These are phyloP conservation scores for Acanthisitta chloris DNA, from an alignment of 2,113 vertebrate genomes.

Conservation along the genomic window DNA sequence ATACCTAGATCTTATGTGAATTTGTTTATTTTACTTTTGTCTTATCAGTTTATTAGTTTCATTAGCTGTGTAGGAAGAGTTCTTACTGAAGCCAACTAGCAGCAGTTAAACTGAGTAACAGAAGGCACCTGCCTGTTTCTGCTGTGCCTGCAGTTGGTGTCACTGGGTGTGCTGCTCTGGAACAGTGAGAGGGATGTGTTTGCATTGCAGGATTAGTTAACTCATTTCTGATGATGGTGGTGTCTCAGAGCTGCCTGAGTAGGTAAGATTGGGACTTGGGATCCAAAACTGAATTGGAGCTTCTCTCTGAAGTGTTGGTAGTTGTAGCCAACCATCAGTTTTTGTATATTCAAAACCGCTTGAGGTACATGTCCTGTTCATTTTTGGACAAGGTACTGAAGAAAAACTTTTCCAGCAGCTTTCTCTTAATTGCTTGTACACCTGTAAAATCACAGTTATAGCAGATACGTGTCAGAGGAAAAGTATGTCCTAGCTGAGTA, in stretches of 20 bases:
- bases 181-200: not conserved
- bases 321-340: not conserved
- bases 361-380: not conserved
- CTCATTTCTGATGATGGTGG: not conserved
- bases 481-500: not conserved
- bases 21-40: not conserved
- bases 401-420: not conserved
- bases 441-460: fast-evolving
- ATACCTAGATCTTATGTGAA: not conserved
- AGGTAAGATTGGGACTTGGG: not conserved
- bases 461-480: not conserved
- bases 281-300: not conserved
- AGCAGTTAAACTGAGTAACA: not conserved
- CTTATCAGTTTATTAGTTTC: not conserved
- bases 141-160: fast-evolving
- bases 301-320: not conserved
- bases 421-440: not conserved
- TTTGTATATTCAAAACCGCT: not conserved
- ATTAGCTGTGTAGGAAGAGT: not conserved
- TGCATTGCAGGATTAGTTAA: not conserved
- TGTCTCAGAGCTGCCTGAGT: not conserved
- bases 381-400: not conserved
- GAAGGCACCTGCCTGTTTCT: fast-evolving
- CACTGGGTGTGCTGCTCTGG: not conserved
- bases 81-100: not conserved